These are phyloP conservation scores for Tetragonula carbonaria DNA, from an alignment of 2,888 invertebrate species.

Conservation along the genomic window DNA sequence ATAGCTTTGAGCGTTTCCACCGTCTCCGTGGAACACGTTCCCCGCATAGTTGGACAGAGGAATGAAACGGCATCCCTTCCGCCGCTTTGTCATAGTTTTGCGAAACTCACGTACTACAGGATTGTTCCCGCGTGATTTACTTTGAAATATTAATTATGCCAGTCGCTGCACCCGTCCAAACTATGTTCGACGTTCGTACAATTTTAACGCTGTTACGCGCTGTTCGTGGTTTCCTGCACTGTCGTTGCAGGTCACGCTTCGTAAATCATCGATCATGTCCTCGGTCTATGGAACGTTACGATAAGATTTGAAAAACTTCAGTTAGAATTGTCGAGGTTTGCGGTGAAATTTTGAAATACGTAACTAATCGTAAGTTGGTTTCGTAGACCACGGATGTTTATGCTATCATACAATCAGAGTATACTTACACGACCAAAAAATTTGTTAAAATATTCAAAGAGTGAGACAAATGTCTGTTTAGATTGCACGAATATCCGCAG, in stretches of 20 bases:
- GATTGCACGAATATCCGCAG: too few relatives aligned
- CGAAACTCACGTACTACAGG: constrained; percentile 17
- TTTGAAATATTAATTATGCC: constrained; percentile 5
- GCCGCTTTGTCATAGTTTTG: constrained; percentile 22
- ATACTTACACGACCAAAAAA: background rate
- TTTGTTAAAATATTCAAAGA: background rate
- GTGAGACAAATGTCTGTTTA: background rate
- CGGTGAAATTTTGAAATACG: background rate
- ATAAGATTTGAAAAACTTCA: background rate
- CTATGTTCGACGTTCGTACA: background rate
- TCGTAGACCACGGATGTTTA: background rate
- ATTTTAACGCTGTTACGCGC: background rate
- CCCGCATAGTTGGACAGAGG: constrained; percentile 54
- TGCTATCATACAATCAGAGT: background rate
- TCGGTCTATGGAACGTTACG: too few relatives aligned
- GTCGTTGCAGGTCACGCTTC: background rate
- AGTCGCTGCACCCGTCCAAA: background rate
- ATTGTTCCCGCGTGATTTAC: constrained; percentile 32
- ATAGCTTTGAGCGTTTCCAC: constrained; percentile 57
- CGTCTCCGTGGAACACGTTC: constrained; percentile 64
- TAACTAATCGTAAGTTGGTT: background rate
- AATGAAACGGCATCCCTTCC: constrained; percentile 20
- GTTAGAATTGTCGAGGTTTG: background rate
- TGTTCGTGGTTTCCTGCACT: background rate
- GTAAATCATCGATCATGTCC: background rate